Evolutionary conservation across 2,888 invertebrate species (phyloP), one percentile per base, ranked within the genome.

Genomic region (Cataglyphis cursor): DNA sequence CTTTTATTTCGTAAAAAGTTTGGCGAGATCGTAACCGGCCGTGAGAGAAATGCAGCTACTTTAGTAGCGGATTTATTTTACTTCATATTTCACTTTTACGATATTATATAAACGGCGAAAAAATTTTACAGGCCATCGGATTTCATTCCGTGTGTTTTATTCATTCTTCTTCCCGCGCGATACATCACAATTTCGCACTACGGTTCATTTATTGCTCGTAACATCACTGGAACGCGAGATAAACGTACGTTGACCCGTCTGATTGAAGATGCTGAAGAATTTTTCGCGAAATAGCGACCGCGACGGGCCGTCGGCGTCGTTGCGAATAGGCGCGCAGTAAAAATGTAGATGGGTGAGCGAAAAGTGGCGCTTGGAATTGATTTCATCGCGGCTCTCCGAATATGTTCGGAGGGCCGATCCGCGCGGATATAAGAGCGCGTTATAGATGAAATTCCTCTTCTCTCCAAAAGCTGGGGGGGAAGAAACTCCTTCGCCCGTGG

Each of bases 391-490:
- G 59, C 59, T 80, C n/a, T n/a, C 4, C 35, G 44, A 80, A 80
- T 80, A 80, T 59, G 73, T 73, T 80, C 44, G 35, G 72, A 70
- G 18, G 21, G 31, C 31, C 59, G 78, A 78, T 78, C 35, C 73
- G 31, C 24, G 44, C 28, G 54, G 76, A 78, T 78, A 57, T 70
- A 70, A 57, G 78, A 31, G 21, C 41, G 78, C 38, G 78, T 72
- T 73, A 61, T 72, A 80, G 31, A 78, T 38, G 78, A 73, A 80
- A 80, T 80, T 72, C 73, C 44, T 61, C 28, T 35, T n/a, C 21
- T 21, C 10, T 21, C 21, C 3, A 4, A 44, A 10, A 21, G 10
- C 15, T 18, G 15, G 21, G 12, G 35, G 44, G 24, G 28, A 28
- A 44, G 38, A 18, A 21, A 31, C 28, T 61, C 28, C 76, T 48